Percentiles rank a stretch among this genome's conserved stretches.
These are phyloP conservation scores for Petroica traversi DNA, from an alignment of 2,113 vertebrate species.

Conservation along the genomic window DNA sequence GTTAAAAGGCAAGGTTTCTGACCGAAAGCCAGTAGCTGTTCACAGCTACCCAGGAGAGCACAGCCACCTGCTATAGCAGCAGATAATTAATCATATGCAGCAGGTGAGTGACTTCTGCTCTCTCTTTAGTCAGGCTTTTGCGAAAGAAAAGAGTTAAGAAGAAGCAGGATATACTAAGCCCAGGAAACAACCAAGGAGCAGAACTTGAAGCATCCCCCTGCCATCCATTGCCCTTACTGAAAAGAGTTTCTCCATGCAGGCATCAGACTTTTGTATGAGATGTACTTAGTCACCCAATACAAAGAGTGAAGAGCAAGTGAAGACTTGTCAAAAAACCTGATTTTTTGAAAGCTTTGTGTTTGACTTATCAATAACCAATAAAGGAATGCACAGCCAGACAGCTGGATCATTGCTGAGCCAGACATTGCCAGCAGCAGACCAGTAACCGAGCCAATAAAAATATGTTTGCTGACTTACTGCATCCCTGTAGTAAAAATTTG, in stretches of 20 bases:
- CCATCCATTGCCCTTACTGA: not conserved
- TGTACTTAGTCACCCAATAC: not conserved
- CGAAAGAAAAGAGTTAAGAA: not conserved
- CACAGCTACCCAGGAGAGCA: not conserved
- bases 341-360: not conserved
- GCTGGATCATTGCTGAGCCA: not conserved
- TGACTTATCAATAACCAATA: not conserved
- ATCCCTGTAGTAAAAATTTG: not conserved
- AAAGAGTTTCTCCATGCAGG: not conserved
- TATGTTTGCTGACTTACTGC: not conserved
- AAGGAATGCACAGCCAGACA: not conserved
- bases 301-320: not conserved
- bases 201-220: not conserved
- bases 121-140: not conserved
- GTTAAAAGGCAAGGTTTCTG: not conserved
- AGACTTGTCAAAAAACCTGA: not conserved
- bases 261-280: not conserved
- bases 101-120: not conserved
- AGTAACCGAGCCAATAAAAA: not conserved
- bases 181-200: not conserved
- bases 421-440: not conserved
- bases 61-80: not conserved
- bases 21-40: not conserved
- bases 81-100: not conserved
- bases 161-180: not conserved